Base-by-base conservation (phyloP, 2,888 invertebrate species). In the Atethmia centrago region DNA sequence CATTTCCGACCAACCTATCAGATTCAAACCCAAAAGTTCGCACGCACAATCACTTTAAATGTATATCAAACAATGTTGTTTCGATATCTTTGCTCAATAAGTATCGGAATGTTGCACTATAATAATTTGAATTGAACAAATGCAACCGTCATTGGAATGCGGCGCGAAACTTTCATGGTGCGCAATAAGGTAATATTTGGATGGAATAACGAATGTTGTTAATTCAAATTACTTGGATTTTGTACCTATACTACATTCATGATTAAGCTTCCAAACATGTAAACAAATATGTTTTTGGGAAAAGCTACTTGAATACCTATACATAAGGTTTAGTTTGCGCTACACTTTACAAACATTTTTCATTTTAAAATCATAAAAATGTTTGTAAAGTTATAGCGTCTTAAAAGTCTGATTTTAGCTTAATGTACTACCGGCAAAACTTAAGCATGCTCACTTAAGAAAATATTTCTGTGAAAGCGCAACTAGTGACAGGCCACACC, bases 71-170 rank as follows among this genome's bases (percentile, higher is more conserved):
- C 81, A 80, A 82, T 67, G 77, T 71, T 77, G 72, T 83, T 77
- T 73, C 53, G 49, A 71, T 84, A 80, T 70, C 86, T 80, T 83
- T 80, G 51, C 77, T 58, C 73, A 84, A 80, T 85, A 83, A 77
- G 53, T 77, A 80, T 67, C 51, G 84, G 81, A 83, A 85, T 85
- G 77, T 51, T 45, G 83, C 28, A 59, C 77, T 74, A 80, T 86
- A 86, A 80, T 85, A 74, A 80, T 86, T 80, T 80, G 68, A 77
- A 75, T 82, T 31, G 66, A 67, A 76, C 72, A 78, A 86, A 80
- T 76, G 61, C 70, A 65, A 42, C 53, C 45, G 49, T 69, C 47
- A 56, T 74, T 47, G 77, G 75, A 74, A 84, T 84, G 82, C 66
- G 36, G 53, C 31, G 70, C 63, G 56, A 83, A 78, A 85, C 69